phyloP scores from a whole-genome alignment of 2,888 invertebrate genomes.

The Parochlus steinenii region DNA sequence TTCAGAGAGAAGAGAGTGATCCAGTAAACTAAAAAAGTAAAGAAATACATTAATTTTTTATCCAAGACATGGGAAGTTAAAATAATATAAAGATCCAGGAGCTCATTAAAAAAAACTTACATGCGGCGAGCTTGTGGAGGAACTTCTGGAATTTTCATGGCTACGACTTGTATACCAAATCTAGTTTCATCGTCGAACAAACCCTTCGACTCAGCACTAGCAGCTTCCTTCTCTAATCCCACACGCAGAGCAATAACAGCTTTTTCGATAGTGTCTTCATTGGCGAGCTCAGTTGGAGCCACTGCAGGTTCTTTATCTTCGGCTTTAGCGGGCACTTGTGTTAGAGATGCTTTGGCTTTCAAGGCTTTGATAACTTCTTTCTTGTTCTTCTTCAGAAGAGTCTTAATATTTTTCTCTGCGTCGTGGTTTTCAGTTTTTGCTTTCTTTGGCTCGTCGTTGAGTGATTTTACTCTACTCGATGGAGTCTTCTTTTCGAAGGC shows the following conservation, averaged over 20 bases:
- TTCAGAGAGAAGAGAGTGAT: slow-evolving; percentile 5
- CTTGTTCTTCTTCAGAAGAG: slow-evolving; percentile 1
- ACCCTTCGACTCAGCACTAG: neutral
- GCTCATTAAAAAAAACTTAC: slow-evolving; percentile 1
- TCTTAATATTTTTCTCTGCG: neutral
- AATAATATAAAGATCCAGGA: neutral
- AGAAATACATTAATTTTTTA: neutral
- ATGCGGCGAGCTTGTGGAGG: slow-evolving; percentile 7
- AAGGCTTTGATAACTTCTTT: slow-evolving; percentile 2
- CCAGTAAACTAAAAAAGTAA: neutral
- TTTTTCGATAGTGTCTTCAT: neutral
- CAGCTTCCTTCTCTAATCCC: slow-evolving; percentile 7
- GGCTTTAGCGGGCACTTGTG: neutral
- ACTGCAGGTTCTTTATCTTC: neutral
- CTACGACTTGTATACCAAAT: slow-evolving; percentile 5
- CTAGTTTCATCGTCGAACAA: slow-evolving; percentile 9
- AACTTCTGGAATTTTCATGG: slow-evolving; percentile 5
- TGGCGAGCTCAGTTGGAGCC: neutral
- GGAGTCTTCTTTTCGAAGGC: slow-evolving; percentile 10
- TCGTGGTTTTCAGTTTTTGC: neutral
- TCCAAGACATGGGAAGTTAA: no score
- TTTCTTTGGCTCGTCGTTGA: slow-evolving; percentile 9
- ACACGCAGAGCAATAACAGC: slow-evolving; percentile 1
- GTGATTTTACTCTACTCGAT: slow-evolving; percentile 4
- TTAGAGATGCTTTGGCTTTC: neutral